Base-by-base conservation (phyloP, 1,140 invertebrate genomes). In the Subanguina moxae region DNA sequence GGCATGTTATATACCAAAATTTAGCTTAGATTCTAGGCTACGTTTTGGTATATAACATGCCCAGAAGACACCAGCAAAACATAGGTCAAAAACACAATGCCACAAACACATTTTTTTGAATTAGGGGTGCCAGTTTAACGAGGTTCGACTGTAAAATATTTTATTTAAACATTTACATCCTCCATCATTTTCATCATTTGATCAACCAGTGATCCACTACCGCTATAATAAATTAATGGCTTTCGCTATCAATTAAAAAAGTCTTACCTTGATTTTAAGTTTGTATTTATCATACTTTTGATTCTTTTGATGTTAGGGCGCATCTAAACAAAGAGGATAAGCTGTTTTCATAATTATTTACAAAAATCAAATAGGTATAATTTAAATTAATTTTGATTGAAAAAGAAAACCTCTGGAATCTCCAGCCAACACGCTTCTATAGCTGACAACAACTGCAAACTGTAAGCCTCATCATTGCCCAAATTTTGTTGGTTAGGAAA, bases 181-280 rank as follows among this genome's bases (percentile, higher is more conserved):
- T 82, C 80, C 77, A 82, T 82, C 80, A 82, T 82, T 71, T 81
- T 82, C 71, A 82, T 80, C 80, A 82, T 82, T 67, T 82, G 80
- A 65, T 82, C 80, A 19, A 82, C 80, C 28, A 82, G 69, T 23
- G 76, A 73, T 1, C 80, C 80, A 57, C 68, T 78, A 58, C 77
- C 77, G 8, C 78, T 78, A 65, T 57, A 68, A 56, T 17, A 5
- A n/a, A n/a, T n/a, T n/a, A n/a, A n/a, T n/a, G n/a, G n/a, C n/a
- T n/a, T n/a, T n/a, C n/a, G n/a, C n/a, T n/a, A n/a, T n/a, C n/a
- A n/a, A n/a, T n/a, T 27, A 62, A 25, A 56, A 64, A 19, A 21
- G 42, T 28, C 71, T 71, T 65, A 80, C 76, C 68, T 81, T 45
- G 79, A 77, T 64, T 78, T 79, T 28, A 81, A 65, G 52, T 82